These are phyloP conservation scores for Diaperis boleti DNA, from an alignment of 2,888 invertebrate species.

Conservation along the genomic window DNA sequence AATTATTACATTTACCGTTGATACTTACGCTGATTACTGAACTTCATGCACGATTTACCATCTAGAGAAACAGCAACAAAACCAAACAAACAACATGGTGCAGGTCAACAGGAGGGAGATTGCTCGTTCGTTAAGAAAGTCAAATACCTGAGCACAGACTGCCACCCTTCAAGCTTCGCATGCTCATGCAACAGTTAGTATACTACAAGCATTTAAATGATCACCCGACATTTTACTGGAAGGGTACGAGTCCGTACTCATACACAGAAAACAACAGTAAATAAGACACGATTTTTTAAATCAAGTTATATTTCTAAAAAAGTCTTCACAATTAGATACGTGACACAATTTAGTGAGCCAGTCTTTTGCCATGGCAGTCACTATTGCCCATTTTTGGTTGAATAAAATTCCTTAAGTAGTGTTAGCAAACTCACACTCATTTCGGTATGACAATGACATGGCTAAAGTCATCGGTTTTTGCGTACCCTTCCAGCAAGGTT, in stretches of 20 bases:
- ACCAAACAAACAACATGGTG: neutral
- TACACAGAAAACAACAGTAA: slow-evolving; percentile 44
- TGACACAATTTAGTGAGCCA: slow-evolving; percentile 62
- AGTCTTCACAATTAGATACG: slow-evolving; percentile 66
- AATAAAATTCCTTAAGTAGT: slow-evolving; percentile 32
- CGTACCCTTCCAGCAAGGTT: slow-evolving; percentile 65
- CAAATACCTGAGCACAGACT: slow-evolving; percentile 23
- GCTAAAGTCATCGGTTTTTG: slow-evolving; percentile 52
- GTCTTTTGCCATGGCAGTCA: slow-evolving; percentile 60
- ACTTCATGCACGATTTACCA: too few species aligned
- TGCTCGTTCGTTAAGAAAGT: neutral
- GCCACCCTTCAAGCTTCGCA: slow-evolving; percentile 58
- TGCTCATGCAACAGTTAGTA: slow-evolving; percentile 52
- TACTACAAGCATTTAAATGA: neutral
- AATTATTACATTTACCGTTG: too few species aligned
- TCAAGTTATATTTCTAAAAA: slow-evolving; percentile 66
- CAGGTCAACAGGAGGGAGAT: slow-evolving; percentile 4
- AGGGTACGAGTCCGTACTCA: slow-evolving; percentile 60
- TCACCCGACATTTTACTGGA: slow-evolving; percentile 55
- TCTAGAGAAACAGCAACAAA: neutral
- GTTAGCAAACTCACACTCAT: slow-evolving; percentile 61
- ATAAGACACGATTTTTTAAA: slow-evolving; percentile 56
- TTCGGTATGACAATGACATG: slow-evolving; percentile 48
- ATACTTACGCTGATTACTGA: too few species aligned
- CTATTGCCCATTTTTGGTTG: slow-evolving; percentile 51